Evolutionary conservation across 2,113 vertebrate species (phyloP), one percentile per base, ranked within the genome.

Genomic region (Tachuris rubrigastra): DNA sequence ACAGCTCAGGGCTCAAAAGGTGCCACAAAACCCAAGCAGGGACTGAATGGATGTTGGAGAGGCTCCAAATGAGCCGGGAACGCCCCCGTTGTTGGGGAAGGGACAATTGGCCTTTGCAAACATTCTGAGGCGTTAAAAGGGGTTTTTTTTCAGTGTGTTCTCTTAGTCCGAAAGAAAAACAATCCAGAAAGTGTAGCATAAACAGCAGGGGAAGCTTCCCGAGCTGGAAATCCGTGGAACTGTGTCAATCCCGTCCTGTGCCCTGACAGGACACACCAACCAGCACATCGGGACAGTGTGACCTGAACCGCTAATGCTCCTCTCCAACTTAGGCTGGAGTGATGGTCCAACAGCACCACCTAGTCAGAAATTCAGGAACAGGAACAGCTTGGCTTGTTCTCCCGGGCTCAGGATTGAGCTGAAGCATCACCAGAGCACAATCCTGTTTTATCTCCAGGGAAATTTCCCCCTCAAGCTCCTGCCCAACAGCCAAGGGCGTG

Each of bases 321-420:
- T 39, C 39, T 59, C 44, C 78, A 49, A 27, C 5, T 4, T 15
- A 20, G 35, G 8, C 30, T 25, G 12, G 2, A n/a, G 60, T 10
- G 50, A 37, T 6, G 94, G 85, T 90, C 73, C 89, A 89, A 96
- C 87, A 97, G 94, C 94, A 90, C 96, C 96, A 96, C 4, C 95
- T 96, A 96, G 94, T 47, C 27, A 66, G 0, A 44, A 53, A 85
- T 5, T 8, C 9, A 8, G 86, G 83, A 71, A 90, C 17, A 28
- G 41, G 74, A 66, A 59, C 44, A 42, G 87, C 27, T 59, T 1
- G 35, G 15, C 72, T 13, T 15, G 27, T 6, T 11, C 58, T 72
- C 41, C 20, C 50, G 24, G 1, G 22, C 50, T 65, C 24, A 4
- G 59, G 22, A 14, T 37, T 0, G 9, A 80, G 39, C 49, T 50